Base-by-base conservation (phyloP, 2,888 invertebrate species). In the Ditula angustiorana region DNA sequence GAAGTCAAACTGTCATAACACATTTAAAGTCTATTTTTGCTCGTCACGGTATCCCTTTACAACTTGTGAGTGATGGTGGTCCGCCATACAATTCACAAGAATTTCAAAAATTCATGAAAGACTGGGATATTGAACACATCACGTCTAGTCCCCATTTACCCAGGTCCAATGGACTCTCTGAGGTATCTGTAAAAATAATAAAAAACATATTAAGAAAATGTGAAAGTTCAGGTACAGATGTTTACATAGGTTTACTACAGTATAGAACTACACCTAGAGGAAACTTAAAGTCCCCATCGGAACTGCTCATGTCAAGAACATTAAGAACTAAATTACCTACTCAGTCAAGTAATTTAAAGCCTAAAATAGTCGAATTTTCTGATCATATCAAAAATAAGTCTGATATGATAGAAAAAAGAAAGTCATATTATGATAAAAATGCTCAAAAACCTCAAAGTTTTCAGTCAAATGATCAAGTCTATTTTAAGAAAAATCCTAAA, bases 401-500 rank as follows among this genome's bases (percentile, higher is more conserved):
- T n/a, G n/a, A n/a, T n/a, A n/a, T n/a, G n/a, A n/a, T n/a, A n/a
- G n/a, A n/a, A n/a, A n/a, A n/a, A n/a, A n/a, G n/a, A n/a, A n/a
- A n/a, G n/a, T n/a, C n/a, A n/a, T n/a, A 37, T 5, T 37, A 37
- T 16, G 13, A 37, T 37, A 37, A 37, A 37, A 37, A 37, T 37
- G 37, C 37, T 37, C 11, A 2, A 2, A n/a, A n/a, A 37, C 13
- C 13, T 13, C 5, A 37, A 13, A 5, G 3, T 3, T 37, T 37
- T 37, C 37, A 37, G 37, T 13, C 13, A 13, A 37, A 37, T 37
- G n/a, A n/a, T n/a, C n/a, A n/a, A n/a, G n/a, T n/a, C n/a, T n/a
- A n/a, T n/a, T n/a, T n/a, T n/a, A n/a, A 63, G 44, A 63, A 57
- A 52, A 63, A 50, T 41, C 63, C 63, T n/a, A 56, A 49, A 41